These are phyloP conservation scores for Amphipyra tragopoginis DNA, from an alignment of 2,888 invertebrate species.

Conservation along the genomic window DNA sequence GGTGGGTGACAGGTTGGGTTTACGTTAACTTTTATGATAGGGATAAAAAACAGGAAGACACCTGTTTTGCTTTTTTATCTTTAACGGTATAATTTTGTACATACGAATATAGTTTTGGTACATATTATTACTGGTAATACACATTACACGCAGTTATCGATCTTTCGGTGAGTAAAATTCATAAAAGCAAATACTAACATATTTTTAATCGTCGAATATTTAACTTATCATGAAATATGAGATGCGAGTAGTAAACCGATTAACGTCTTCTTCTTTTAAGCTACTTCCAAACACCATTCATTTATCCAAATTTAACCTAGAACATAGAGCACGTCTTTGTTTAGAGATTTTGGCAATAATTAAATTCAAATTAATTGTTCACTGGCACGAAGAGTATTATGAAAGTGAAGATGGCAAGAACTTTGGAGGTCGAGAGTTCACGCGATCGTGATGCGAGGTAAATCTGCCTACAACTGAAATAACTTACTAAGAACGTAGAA, in stretches of 20 bases:
- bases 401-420: conserved; percentile 17
- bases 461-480: neutral
- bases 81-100: too few species aligned
- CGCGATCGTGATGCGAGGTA: conserved; percentile 12
- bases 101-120: too few species aligned
- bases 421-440: conserved; percentile 30
- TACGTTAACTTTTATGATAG: neutral
- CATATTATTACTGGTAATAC: too few species aligned
- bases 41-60: neutral
- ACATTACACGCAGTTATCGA: too few species aligned
- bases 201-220: too few species aligned
- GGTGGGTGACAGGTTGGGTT: conserved; percentile 15
- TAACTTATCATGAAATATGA: too few species aligned
- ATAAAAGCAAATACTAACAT: too few species aligned
- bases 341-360: conserved; percentile 17
- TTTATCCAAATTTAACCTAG: conserved; percentile 38
- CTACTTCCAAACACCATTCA: conserved; percentile 6
- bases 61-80: conserved; percentile 5
- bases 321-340: conserved; percentile 22
- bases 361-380: conserved; percentile 25
- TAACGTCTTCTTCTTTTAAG: neutral
- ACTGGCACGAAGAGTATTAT: conserved; percentile 33
- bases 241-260: neutral
- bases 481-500: too few species aligned
- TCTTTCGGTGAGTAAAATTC: too few species aligned